Evolutionary conservation across 1,140 invertebrate species (phyloP), one percentile per base, ranked within the genome.

Genomic region (Adoxophyes honmai): DNA sequence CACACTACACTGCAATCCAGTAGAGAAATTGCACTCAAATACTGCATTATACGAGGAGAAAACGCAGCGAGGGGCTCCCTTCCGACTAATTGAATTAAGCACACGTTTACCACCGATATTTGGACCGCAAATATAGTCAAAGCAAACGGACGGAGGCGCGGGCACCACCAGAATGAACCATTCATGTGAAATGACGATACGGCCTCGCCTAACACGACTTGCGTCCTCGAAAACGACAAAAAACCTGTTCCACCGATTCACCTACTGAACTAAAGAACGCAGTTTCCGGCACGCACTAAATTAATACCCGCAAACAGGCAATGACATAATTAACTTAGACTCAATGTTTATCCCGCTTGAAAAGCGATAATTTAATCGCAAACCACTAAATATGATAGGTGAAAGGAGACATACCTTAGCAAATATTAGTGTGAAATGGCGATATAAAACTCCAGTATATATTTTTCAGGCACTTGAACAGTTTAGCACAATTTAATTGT

Each of bases 381-480:
- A 60, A 62, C 57, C 76, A 68, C 68, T 75, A 75, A 76, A 78
- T 74, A 72, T 65, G 69, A 76, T 76, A 72, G 73, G 85, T 88
- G 85, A 88, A 88, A 86, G 85, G 85, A 71, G 73, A 81, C 82
- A 79, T 86, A 86, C 83, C 82, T 81, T 70, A 65, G 74, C 64
- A 59, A 73, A 82, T 79, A 77, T 68, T 85, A 64, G 70, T 60
- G 38, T 57, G 33, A 11, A 55, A 52, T 4, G 38, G 34, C 21
- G 48, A 37, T 34, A 44, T 11, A n/a, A 59, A 59, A 51, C 21
- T 35, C 34, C n/a, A 35, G 34, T 57, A 58, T 58, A n/a, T 21
- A 33, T 48, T 21, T 48, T 48, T 28, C 16, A 48, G 42, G 42
- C 42, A 48, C 42, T 48, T 48, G 21, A 48, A 67, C 66, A 74